phyloP scores from a whole-genome alignment of 1,140 invertebrate species.

The Drosophila varians region DNA sequence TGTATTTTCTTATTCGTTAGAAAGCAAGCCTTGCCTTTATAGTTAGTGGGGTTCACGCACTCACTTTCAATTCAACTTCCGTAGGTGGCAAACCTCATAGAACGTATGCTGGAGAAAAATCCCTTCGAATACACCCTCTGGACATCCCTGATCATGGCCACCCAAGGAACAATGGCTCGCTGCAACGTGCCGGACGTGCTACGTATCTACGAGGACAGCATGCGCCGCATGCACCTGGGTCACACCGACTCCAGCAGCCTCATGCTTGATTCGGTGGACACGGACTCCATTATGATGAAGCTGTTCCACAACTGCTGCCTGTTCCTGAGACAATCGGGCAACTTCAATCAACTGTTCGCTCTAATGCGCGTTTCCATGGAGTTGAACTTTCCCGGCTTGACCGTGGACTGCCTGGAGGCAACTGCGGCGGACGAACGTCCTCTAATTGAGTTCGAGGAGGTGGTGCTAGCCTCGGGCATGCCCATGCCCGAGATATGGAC shows the following conservation, averaged over 20 bases:
- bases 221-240: constrained; percentile 85
- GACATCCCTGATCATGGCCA: constrained; percentile 86
- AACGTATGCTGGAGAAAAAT: constrained; percentile 83
- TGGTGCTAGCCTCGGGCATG: constrained; percentile 86
- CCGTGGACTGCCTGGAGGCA: constrained; percentile 83
- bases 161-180: constrained; percentile 86
- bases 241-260: constrained; percentile 7
- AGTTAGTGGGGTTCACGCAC: no score
- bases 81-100: constrained; percentile 83
- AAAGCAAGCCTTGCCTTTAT: not conserved
- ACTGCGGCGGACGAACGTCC: constrained; percentile 84
- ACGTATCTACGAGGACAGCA: constrained; percentile 85
- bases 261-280: constrained; percentile 16
- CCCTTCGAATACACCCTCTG: constrained; percentile 85
- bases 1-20: no score
- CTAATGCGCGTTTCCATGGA: constrained; percentile 86
- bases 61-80: constrained; percentile 39
- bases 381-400: constrained; percentile 85
- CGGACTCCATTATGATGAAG: constrained; percentile 84
- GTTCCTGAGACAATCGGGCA: constrained; percentile 87
- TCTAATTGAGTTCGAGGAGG: constrained; percentile 87
- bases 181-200: constrained; percentile 85
- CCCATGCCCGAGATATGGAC: constrained; percentile 88
- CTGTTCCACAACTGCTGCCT: constrained; percentile 86
- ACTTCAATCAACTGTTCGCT: constrained; percentile 88